phyloP scores from a whole-genome alignment of 2,113 vertebrate species.

The Elgaria multicarinata region DNA sequence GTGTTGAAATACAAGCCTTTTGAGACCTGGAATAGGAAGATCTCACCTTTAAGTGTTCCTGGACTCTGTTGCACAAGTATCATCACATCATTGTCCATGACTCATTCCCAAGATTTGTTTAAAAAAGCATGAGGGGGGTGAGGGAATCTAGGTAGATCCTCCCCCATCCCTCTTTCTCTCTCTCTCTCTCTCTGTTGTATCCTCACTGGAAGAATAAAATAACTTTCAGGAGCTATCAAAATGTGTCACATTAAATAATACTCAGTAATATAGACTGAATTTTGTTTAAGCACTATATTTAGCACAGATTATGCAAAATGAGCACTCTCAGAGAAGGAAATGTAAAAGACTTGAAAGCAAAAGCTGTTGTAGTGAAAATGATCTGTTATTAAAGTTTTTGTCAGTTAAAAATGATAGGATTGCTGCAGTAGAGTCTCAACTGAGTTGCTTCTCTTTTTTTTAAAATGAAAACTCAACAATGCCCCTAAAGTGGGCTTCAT shows the following conservation, averaged over 20 bases:
- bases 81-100: neutral
- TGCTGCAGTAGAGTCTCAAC: constrained; percentile 10
- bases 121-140: neutral
- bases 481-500: constrained; percentile 56
- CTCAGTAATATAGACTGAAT: constrained; percentile 18
- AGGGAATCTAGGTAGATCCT: neutral
- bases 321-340: constrained; percentile 9
- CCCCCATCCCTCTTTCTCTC: too few species aligned
- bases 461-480: constrained; percentile 40
- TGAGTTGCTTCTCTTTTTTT: constrained; percentile 16
- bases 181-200: neutral
- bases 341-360: constrained; percentile 35
- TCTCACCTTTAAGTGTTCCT: neutral
- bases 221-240: neutral
- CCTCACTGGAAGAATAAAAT: neutral
- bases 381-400: constrained; percentile 24
- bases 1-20: neutral
- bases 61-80: neutral
- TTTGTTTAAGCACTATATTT: constrained; percentile 22
- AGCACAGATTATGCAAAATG: constrained; percentile 21
- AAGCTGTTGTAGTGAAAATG: constrained; percentile 11
- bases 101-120: neutral
- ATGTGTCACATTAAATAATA: neutral
- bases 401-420: constrained; percentile 28
- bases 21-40: neutral